Evolutionary conservation across 2,113 vertebrate species (phyloP).

Genomic region (Syrrhaptes paradoxus): DNA sequence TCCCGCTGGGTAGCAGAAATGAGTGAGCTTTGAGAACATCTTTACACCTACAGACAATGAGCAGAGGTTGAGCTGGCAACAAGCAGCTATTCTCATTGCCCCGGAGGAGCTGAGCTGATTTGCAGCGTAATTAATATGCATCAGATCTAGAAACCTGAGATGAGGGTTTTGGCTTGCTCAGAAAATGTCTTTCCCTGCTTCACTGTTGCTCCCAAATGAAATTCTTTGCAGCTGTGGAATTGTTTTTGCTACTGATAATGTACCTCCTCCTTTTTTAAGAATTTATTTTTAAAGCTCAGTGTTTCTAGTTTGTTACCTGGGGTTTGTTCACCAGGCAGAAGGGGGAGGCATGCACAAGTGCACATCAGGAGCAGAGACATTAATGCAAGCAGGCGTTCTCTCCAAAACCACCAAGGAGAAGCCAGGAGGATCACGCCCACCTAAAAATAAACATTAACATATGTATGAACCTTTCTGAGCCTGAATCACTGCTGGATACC

Average conservation of each 20-base stretch:
- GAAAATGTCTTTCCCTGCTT: neutral
- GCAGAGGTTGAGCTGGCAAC: slow-evolving; percentile 44
- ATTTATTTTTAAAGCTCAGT: neutral
- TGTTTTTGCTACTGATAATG: neutral
- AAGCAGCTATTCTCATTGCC: slow-evolving; percentile 9
- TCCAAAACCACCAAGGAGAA: neutral
- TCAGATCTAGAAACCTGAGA: slow-evolving; percentile 28
- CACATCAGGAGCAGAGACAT: neutral
- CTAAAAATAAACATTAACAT: slow-evolving; percentile 21
- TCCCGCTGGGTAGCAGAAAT: neutral
- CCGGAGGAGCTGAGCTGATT: slow-evolving; percentile 27
- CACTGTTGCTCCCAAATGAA: neutral
- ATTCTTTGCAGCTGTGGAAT: neutral
- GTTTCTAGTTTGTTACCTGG: neutral
- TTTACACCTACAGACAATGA: slow-evolving; percentile 15
- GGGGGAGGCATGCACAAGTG: neutral
- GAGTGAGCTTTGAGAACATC: neutral
- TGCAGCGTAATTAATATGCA: slow-evolving; percentile 47
- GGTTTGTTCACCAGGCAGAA: neutral
- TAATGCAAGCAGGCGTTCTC: neutral
- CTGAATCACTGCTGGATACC: neutral
- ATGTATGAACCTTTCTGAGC: neutral
- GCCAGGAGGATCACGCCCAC: neutral
- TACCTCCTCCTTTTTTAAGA: neutral
- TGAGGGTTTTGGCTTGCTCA: slow-evolving; percentile 8